These are phyloP conservation scores for Marmota monax DNA, from an alignment of 2,113 vertebrate genomes.

Conservation along the genomic window DNA sequence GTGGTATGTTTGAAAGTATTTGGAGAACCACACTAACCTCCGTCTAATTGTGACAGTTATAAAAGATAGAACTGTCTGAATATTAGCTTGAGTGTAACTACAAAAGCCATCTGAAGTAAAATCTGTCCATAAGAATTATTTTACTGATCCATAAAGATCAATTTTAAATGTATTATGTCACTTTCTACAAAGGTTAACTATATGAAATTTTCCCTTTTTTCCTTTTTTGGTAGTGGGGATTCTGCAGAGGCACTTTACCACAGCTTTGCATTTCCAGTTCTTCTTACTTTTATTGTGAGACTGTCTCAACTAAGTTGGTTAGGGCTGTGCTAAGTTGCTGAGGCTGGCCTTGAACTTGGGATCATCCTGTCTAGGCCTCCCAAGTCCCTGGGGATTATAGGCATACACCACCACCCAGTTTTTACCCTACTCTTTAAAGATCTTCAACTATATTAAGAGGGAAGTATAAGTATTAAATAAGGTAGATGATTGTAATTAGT, in stretches of 20 bases:
- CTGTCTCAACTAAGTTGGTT: no score
- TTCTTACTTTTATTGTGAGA: no score
- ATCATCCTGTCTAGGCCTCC: no score
- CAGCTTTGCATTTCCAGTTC: no score
- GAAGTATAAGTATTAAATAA: neutral
- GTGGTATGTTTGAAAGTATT: neutral
- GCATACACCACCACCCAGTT: no score
- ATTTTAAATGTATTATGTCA: neutral
- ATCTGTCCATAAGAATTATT: neutral
- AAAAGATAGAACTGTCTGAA: neutral
- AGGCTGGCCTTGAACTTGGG: no score
- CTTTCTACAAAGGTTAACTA: neutral
- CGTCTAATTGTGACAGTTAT: neutral
- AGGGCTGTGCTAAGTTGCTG: no score
- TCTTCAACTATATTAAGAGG: neutral
- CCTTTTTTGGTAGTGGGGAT: no score
- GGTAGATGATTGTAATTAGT: neutral
- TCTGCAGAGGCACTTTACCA: no score
- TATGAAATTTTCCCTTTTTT: neutral
- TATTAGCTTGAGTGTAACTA: neutral
- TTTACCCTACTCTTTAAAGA: neutral
- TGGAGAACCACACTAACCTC: conserved; percentile 28
- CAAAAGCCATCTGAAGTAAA: neutral
- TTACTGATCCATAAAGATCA: neutral
- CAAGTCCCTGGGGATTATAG: no score